These are phyloP conservation scores for Drosophila cardini DNA, from an alignment of 1,140 invertebrate genomes.

Conservation along the genomic window DNA sequence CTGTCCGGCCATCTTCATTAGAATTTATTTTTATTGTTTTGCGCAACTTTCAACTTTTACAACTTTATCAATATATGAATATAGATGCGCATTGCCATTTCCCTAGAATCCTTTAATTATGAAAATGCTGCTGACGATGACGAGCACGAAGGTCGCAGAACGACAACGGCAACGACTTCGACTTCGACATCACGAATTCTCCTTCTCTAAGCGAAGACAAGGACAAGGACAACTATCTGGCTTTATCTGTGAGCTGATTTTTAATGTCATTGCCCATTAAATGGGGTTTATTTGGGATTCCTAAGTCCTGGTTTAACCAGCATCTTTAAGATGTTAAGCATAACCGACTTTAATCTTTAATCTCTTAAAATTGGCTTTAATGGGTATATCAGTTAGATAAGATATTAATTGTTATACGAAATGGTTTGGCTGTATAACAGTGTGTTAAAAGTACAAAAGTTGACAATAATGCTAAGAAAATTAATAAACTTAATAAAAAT, in stretches of 20 bases:
- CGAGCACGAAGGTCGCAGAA: constrained; percentile 2
- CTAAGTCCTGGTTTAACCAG: constrained; percentile 5
- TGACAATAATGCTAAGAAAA: no score
- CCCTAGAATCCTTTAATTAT: constrained; percentile 68
- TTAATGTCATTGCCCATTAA: constrained; percentile 16
- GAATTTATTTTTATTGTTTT: constrained; percentile 83
- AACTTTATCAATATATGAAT: constrained; percentile 83
- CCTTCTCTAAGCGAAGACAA: constrained; percentile 1
- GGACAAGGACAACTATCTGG: constrained; percentile 31
- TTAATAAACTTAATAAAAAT: no score
- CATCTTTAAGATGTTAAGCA: not conserved
- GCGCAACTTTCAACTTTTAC: constrained; percentile 81
- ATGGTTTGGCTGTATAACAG: no score
- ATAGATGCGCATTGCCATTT: constrained; percentile 66
- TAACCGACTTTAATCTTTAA: not conserved
- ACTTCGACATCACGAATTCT: not conserved
- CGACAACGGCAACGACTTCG: not conserved
- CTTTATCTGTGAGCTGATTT: not conserved
- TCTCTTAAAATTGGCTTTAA: no score
- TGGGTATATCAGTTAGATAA: no score
- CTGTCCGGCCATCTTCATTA: constrained; percentile 78
- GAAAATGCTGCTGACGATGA: constrained; percentile 44
- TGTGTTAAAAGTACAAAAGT: no score
- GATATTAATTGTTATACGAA: no score
- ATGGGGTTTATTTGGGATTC: constrained; percentile 2